Percentiles rank a stretch among this genome's conserved stretches.
These are phyloP conservation scores for Sarcophaga variegata DNA, from an alignment of 2,888 invertebrate species.

Conservation along the genomic window DNA sequence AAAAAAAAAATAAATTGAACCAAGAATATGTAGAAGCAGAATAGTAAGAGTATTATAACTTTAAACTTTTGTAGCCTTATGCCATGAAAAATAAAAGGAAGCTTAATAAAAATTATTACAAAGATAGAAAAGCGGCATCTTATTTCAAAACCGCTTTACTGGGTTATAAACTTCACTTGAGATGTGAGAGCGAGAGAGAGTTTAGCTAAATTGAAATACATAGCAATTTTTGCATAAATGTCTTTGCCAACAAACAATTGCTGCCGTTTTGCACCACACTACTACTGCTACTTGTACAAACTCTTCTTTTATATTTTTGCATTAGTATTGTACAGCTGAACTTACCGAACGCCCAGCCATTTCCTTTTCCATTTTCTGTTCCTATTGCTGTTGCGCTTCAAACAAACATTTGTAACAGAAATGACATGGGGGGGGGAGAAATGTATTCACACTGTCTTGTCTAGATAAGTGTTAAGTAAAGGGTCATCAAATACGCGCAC, in stretches of 20 bases:
- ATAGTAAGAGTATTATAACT: slow-evolving; percentile 24
- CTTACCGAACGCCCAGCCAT: not conserved
- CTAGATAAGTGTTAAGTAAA: slow-evolving; percentile 69
- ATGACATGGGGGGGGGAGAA: not conserved
- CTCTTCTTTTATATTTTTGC: not conserved
- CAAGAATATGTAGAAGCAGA: no score
- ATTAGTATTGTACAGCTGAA: no score
- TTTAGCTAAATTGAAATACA: slow-evolving; percentile 63
- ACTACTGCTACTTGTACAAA: not conserved
- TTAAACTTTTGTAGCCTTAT: slow-evolving; percentile 58
- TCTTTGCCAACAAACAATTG: slow-evolving; percentile 61
- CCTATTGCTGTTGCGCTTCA: no score
- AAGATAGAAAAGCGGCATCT: slow-evolving; percentile 37
- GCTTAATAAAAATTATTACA: slow-evolving; percentile 9
- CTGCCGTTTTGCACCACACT: slow-evolving; percentile 16
- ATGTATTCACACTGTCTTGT: slow-evolving; percentile 67
- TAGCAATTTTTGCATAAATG: slow-evolving; percentile 69
- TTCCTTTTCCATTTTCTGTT: slow-evolving; percentile 18
- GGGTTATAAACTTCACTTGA: slow-evolving; percentile 63
- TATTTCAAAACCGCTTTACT: slow-evolving; percentile 64
- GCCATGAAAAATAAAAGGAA: slow-evolving; percentile 32
- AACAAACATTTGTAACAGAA: slow-evolving; percentile 45
- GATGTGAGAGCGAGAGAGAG: not conserved
- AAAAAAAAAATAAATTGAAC: not conserved
- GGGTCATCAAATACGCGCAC: slow-evolving; percentile 68